Percentiles rank a stretch among this genome's conserved stretches.
Evolutionary conservation across 2,797 vertebrate genomes (phyloP).

Genomic region (Ctenopoma multispine): DNA sequence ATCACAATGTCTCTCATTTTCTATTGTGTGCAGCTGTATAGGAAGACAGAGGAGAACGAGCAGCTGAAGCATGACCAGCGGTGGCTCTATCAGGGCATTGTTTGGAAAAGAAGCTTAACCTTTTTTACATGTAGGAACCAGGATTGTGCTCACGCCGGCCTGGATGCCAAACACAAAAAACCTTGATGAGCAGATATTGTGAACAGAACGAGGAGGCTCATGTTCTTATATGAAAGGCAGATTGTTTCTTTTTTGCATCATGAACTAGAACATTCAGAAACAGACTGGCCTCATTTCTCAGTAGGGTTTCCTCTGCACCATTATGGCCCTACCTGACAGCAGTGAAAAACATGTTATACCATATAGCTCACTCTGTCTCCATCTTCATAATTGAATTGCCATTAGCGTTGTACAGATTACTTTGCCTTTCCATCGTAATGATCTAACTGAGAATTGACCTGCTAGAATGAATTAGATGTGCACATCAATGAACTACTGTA

Average conservation of each 20-base stretch:
- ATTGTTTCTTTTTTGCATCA: conserved; percentile 29
- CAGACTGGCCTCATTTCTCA: conserved; percentile 40
- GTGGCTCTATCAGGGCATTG: conserved; percentile 50
- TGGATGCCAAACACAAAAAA: conserved; percentile 14
- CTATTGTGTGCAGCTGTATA: conserved; percentile 42
- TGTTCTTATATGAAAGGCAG: conserved; percentile 29
- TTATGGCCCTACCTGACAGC: conserved; percentile 35
- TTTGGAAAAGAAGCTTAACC: conserved; percentile 57
- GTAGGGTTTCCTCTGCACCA: conserved; percentile 36
- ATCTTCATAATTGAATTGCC: conserved; percentile 53
- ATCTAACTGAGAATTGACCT: conserved; percentile 55
- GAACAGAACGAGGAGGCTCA: conserved; percentile 27
- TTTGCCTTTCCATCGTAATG: conserved; percentile 57
- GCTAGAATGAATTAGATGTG: conserved; percentile 51
- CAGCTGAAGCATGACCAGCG: conserved; percentile 49
- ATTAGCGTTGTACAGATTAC: conserved; percentile 63
- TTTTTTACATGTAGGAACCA: conserved; percentile 43
- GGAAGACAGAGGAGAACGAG: conserved; percentile 16
- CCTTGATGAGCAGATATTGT: conserved; percentile 34
- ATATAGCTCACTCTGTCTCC: conserved; percentile 36
- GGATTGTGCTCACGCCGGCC: conserved; percentile 1
- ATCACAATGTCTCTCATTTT: conserved; percentile 38
- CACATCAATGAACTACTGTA: conserved; percentile 36
- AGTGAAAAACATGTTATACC: conserved; percentile 28
- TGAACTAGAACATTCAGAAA: conserved; percentile 29